Evolutionary conservation across 2,797 vertebrate species (phyloP).

Genomic region (Cirrhinus mrigala): DNA sequence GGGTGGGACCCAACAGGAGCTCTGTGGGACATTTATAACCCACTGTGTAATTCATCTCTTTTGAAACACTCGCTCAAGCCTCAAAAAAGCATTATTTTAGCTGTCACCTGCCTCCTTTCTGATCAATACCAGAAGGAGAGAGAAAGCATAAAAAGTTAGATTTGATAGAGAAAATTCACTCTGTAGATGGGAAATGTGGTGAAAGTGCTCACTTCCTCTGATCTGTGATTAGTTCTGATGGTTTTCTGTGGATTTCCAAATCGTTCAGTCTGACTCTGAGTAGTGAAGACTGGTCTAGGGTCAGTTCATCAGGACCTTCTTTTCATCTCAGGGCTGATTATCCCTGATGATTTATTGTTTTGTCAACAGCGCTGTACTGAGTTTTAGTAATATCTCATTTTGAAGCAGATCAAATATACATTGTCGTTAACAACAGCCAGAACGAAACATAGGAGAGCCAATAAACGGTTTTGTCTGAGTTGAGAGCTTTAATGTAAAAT

Average conservation of each 20-base stretch:
- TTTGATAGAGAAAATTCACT: slow-evolving; percentile 35
- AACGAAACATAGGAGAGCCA: not conserved
- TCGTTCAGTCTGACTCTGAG: not conserved
- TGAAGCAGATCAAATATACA: slow-evolving; percentile 8
- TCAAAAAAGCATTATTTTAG: slow-evolving; percentile 59
- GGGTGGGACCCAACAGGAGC: slow-evolving; percentile 66
- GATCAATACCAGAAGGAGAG: slow-evolving; percentile 61
- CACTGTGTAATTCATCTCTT: slow-evolving; percentile 72
- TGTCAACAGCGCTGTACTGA: not conserved
- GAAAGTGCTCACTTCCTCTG: not conserved
- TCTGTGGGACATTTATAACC: slow-evolving; percentile 68
- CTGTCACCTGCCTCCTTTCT: slow-evolving; percentile 57
- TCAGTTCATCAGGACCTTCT: not conserved
- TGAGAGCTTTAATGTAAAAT: not conserved
- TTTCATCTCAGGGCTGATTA: not conserved
- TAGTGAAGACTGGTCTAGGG: not conserved
- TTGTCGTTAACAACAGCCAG: not conserved
- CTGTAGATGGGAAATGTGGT: slow-evolving; percentile 7
- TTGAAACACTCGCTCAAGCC: slow-evolving; percentile 64
- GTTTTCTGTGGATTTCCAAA: not conserved
- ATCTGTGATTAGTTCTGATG: slow-evolving; percentile 9
- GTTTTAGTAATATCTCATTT: slow-evolving; percentile 16
- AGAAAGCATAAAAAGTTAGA: slow-evolving; percentile 24
- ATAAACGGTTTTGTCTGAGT: not conserved
- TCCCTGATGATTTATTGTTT: slow-evolving; percentile 3